Conservation (phyloP, 2,113 vertebrate genomes). For the Noctilio leporinus region DNA sequence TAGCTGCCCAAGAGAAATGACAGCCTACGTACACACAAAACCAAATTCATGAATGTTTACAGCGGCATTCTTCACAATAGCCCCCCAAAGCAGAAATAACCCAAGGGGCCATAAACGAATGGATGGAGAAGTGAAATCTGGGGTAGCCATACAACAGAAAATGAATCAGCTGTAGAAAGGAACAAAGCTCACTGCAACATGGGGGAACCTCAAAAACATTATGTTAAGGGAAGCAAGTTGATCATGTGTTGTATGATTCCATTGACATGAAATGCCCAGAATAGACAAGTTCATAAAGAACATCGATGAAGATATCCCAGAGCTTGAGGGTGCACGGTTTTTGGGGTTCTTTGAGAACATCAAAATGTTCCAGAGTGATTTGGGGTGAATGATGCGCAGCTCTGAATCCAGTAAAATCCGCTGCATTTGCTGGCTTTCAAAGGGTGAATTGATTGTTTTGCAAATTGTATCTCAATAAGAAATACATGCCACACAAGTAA, state of each 20-base stretch:
- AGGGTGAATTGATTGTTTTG: background rate
- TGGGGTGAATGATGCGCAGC: background rate
- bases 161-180: background rate
- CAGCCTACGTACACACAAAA: background rate
- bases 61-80: background rate
- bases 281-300: background rate
- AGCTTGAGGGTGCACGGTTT: background rate
- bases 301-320: background rate
- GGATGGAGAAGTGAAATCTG: background rate
- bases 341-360: background rate
- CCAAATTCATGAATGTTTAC: background rate
- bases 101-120: background rate
- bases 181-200: background rate
- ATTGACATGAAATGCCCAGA: background rate
- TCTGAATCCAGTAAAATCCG: background rate
- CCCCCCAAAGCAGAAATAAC: background rate
- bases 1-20: background rate
- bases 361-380: background rate
- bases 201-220: background rate
- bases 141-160: background rate
- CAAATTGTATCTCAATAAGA: background rate
- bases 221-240: background rate
- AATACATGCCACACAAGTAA: background rate
- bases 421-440: background rate
- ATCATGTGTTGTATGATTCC: fast-evolving